phyloP scores from a whole-genome alignment of 2,888 invertebrate species.

The Camptogramma bilineatum region DNA sequence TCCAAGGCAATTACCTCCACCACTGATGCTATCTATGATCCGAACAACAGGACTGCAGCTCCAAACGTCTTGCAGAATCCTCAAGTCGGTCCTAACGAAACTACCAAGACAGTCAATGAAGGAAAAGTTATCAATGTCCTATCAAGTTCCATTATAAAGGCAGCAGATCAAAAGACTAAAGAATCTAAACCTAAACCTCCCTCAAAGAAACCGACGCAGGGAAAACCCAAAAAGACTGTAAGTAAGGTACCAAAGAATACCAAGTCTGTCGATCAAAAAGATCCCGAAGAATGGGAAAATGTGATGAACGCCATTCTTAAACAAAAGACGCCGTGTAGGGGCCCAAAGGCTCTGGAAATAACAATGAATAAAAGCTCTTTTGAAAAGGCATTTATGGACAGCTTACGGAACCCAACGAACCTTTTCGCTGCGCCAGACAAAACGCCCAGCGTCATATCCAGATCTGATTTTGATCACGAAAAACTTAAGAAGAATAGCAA shows the following conservation, averaged over 20 bases:
- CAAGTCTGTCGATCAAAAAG: constrained; percentile 30
- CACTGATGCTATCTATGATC: constrained; percentile 6
- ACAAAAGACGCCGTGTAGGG: constrained; percentile 73
- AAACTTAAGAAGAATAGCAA: constrained; percentile 19
- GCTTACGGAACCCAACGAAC: constrained; percentile 45
- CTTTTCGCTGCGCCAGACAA: constrained; percentile 25
- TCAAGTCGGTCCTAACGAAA: constrained; percentile 11
- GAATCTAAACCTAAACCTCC: constrained; percentile 10
- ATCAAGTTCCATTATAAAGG: constrained; percentile 36
- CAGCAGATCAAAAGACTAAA: constrained; percentile 23
- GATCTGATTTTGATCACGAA: constrained; percentile 16
- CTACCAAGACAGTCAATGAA: constrained; percentile 13
- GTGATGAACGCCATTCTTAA: constrained; percentile 71
- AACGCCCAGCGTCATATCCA: neutral
- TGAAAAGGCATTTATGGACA: constrained; percentile 49
- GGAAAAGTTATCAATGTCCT: constrained; percentile 37
- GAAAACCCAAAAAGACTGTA: constrained; percentile 31
- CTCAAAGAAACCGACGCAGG: constrained; percentile 18
- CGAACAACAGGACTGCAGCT: neutral
- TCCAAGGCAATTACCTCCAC: constrained; percentile 1
- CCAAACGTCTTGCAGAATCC: neutral
- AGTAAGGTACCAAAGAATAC: constrained; percentile 26
- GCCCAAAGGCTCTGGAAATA: constrained; percentile 69
- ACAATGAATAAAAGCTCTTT: constrained; percentile 61
- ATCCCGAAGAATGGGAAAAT: constrained; percentile 64